Percentiles rank a stretch among this genome's conserved stretches.
phyloP scores from a whole-genome alignment of 2,113 vertebrate genomes.

The Myotis lucifugus region DNA sequence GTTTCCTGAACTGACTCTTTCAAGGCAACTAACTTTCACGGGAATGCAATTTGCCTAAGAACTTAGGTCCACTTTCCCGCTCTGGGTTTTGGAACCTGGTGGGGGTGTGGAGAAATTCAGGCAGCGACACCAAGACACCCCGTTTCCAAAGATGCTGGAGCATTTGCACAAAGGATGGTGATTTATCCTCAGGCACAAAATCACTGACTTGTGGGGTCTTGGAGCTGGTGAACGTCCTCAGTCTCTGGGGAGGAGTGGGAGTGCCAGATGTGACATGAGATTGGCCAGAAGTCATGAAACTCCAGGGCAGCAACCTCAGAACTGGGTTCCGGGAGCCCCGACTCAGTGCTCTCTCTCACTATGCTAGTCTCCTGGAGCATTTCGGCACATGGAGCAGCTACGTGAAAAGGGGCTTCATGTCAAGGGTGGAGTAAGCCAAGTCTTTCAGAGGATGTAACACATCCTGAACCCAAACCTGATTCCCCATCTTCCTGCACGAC shows the following conservation, averaged over 20 bases:
- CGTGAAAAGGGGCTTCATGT: neutral
- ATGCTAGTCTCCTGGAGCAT: neutral
- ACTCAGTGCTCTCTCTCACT: no score
- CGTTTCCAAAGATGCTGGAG: neutral
- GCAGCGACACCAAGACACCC: neutral
- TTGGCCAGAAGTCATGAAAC: neutral
- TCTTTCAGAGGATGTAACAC: neutral
- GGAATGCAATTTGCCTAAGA: neutral
- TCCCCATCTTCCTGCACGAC: neutral
- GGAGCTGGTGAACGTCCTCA: neutral
- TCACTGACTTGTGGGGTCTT: neutral
- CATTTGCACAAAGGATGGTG: neutral
- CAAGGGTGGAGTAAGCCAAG: neutral
- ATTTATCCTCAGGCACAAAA: neutral
- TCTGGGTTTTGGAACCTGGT: neutral
- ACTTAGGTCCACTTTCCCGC: neutral
- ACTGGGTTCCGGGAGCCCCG: neutral
- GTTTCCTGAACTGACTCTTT: neutral
- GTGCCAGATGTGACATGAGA: neutral
- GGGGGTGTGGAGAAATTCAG: neutral
- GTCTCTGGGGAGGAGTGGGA: neutral
- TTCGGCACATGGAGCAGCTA: accelerated
- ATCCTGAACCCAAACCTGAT: neutral
- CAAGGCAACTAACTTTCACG: neutral
- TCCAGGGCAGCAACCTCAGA: neutral